These are phyloP conservation scores for Menura novaehollandiae DNA, from an alignment of 2,113 vertebrate species.

Conservation along the genomic window DNA sequence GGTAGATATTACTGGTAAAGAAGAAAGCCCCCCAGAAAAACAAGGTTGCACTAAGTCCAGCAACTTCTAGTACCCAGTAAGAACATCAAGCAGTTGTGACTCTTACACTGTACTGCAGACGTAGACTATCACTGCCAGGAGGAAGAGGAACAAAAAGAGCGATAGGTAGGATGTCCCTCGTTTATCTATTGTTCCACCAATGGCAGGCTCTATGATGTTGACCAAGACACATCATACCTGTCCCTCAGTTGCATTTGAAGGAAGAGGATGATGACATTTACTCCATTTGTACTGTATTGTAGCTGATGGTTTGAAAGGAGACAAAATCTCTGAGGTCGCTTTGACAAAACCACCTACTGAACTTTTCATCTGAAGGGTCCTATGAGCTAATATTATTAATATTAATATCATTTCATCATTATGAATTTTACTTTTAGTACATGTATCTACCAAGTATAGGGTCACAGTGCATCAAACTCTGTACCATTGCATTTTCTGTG, in stretches of 20 bases:
- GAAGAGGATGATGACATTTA: background rate
- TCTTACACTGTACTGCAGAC: background rate
- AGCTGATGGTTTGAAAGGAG: background rate
- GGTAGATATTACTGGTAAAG: background rate
- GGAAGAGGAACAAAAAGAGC: background rate
- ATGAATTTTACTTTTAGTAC: background rate
- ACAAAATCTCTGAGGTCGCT: background rate
- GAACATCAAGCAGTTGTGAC: background rate
- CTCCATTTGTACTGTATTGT: background rate
- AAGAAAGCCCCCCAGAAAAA: background rate
- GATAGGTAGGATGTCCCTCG: background rate
- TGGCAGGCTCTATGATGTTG: background rate
- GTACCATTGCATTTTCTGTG: background rate
- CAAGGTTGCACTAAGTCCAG: background rate
- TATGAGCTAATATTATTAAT: background rate
- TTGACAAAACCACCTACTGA: background rate
- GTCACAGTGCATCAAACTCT: background rate
- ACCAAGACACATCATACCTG: background rate
- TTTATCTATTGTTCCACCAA: background rate
- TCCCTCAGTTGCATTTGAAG: background rate
- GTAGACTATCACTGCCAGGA: background rate
- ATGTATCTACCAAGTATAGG: background rate
- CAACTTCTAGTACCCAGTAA: background rate
- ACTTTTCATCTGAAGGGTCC: background rate
- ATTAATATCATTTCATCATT: background rate